These are phyloP conservation scores for Bombyx huttoni DNA, from an alignment of 2,888 invertebrate species.

Conservation along the genomic window DNA sequence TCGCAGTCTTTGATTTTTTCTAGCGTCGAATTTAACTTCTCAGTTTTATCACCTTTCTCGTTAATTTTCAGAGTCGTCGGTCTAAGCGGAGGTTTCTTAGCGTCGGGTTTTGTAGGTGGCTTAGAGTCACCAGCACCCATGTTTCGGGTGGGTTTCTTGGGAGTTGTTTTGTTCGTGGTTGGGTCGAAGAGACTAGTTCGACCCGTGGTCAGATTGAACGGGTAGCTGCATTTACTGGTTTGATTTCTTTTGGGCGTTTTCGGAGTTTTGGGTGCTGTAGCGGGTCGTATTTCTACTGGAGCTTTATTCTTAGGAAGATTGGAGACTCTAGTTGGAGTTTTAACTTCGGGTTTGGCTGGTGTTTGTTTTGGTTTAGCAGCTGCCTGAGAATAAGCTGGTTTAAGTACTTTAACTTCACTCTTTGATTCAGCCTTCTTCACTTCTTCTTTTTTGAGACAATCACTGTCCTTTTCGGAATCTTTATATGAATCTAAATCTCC, in stretches of 20 bases:
- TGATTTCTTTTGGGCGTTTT: conserved; percentile 41
- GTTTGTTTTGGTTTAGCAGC: conserved; percentile 61
- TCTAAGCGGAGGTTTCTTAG: conserved; percentile 38
- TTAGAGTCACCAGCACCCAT: conserved; percentile 47
- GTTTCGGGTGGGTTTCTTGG: conserved; percentile 34
- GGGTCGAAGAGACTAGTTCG: conserved; percentile 56
- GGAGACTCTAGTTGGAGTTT: conserved; percentile 31
- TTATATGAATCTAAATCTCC: not conserved
- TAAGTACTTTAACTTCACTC: conserved; percentile 30
- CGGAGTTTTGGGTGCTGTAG: conserved; percentile 25
- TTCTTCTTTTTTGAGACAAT: conserved; percentile 1
- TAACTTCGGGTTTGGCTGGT: conserved; percentile 38
- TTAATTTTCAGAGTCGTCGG: conserved; percentile 44
- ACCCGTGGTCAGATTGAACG: conserved; percentile 64
- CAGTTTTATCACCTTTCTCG: conserved; percentile 39
- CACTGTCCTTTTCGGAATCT: not conserved
- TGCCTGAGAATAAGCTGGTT: conserved; percentile 65
- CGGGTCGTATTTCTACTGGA: conserved; percentile 53
- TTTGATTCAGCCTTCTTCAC: conserved; percentile 24
- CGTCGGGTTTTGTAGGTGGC: conserved; percentile 28
- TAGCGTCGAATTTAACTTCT: conserved; percentile 26
- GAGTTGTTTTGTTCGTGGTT: conserved; percentile 24
- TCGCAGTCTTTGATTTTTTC: conserved; percentile 50
- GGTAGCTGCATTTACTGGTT: conserved; percentile 61
- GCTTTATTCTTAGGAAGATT: conserved; percentile 53